phyloP scores from a whole-genome alignment of 2,888 invertebrate species.

The Scaptodrosophila latifasciaeformis region DNA sequence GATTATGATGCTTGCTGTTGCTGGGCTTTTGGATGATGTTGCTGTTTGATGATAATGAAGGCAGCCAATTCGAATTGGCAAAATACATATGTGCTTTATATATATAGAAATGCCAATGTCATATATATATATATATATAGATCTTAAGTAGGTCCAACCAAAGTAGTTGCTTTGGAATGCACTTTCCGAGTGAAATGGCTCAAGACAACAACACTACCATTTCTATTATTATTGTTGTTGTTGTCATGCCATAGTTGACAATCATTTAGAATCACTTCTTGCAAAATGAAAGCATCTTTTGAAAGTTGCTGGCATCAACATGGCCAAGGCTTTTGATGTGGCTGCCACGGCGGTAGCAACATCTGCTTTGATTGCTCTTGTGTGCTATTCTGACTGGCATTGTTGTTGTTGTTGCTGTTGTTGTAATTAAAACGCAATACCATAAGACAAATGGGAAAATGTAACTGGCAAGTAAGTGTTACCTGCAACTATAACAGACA shows the following conservation, averaged over 20 bases:
- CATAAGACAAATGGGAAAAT: conserved; percentile 67
- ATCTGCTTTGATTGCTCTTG: not conserved
- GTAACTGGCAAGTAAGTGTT: conserved; percentile 57
- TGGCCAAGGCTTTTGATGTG: conserved; percentile 24
- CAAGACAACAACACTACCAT: conserved; percentile 49
- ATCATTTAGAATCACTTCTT: conserved; percentile 67
- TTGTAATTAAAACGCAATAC: conserved; percentile 68
- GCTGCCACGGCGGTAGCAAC: conserved; percentile 17
- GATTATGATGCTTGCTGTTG: too few species aligned
- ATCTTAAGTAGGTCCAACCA: conserved; percentile 66
- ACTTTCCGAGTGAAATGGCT: conserved; percentile 66
- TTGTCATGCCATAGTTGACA: conserved; percentile 65
- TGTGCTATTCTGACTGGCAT: conserved; percentile 16
- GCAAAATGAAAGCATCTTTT: conserved; percentile 68
- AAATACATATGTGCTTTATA: conserved; percentile 24
- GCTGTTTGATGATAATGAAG: not conserved
- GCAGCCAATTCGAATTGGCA: conserved; percentile 11
- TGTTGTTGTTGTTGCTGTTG: conserved; percentile 40
- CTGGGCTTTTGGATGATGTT: too few species aligned
- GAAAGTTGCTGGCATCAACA: conserved; percentile 55
- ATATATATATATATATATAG: conserved; percentile 29
- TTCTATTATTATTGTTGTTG: conserved; percentile 27
- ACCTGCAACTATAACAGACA: conserved; percentile 39
- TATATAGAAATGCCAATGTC: conserved; percentile 2
- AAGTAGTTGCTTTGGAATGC: conserved; percentile 60